Conservation (phyloP, 2,888 invertebrate species). For the Lycaena phlaeas region DNA sequence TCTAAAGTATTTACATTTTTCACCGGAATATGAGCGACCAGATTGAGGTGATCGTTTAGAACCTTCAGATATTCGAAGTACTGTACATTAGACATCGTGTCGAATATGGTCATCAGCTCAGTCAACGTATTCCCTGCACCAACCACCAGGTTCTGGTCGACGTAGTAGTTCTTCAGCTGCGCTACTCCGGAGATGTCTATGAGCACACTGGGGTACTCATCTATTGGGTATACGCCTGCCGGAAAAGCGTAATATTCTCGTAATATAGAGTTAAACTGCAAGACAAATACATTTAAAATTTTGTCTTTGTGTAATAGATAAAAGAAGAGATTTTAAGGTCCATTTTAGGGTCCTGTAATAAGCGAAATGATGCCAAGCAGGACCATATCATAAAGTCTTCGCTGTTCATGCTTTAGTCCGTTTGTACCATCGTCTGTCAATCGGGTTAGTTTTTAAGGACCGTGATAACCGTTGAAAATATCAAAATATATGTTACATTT, state of each 20-base stretch:
- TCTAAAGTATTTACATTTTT: conserved; percentile 75
- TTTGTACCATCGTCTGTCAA: too few relatives aligned
- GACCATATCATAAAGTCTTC: too few relatives aligned
- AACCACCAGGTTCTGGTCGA: conserved; percentile 56
- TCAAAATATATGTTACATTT: too few relatives aligned
- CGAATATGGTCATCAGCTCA: conserved; percentile 58
- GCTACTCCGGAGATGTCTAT: conserved; percentile 75
- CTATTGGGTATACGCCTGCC: conserved; percentile 55
- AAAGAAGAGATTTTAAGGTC: too few relatives aligned
- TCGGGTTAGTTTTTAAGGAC: too few relatives aligned
- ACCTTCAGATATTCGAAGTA: conserved; percentile 73
- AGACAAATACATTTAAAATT: too few relatives aligned
- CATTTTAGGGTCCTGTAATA: too few relatives aligned
- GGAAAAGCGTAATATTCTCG: conserved; percentile 42
- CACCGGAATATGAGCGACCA: conserved; percentile 79
- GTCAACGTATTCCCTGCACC: conserved; percentile 73
- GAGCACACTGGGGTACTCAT: conserved; percentile 57
- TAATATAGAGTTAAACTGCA: too few relatives aligned
- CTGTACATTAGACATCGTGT: conserved; percentile 28
- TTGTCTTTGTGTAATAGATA: too few relatives aligned
- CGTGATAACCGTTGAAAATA: too few relatives aligned
- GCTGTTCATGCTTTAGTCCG: too few relatives aligned
- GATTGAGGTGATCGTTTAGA: conserved; percentile 74
- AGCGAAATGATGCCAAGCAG: too few relatives aligned
- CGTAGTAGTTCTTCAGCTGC: conserved; percentile 58